Percentiles rank a stretch among this genome's conserved stretches.
phyloP scores from a whole-genome alignment of 2,797 vertebrate genomes.

The Dermochelys coriacea region DNA sequence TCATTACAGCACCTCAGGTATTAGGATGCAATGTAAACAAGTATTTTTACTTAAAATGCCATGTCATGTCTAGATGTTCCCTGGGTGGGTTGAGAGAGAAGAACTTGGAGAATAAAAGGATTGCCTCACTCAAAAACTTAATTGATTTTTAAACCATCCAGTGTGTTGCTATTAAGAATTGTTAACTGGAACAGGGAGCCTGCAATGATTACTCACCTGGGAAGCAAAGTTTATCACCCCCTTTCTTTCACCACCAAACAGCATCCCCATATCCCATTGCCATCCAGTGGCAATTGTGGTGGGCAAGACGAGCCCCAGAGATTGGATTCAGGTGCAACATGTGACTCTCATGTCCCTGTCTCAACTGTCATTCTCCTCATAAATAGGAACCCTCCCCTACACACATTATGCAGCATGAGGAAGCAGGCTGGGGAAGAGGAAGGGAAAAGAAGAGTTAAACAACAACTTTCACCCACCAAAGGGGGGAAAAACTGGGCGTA shows the following conservation, averaged over 20 bases:
- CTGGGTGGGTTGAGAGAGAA: neutral
- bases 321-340: no score
- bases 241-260: neutral
- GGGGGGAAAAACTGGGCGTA: neutral
- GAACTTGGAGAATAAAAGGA: neutral
- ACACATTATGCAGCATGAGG: neutral
- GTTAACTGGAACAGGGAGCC: neutral
- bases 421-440: neutral
- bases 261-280: neutral
- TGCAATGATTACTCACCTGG: no score
- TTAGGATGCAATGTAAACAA: neutral
- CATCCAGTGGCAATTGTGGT: neutral
- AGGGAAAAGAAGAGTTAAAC: neutral
- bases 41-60: neutral
- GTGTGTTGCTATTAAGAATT: neutral
- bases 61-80: neutral
- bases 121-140: rapidly evolving
- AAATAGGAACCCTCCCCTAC: no score
- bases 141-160: neutral
- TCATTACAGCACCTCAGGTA: slow-evolving; percentile 89
- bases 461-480: neutral
- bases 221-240: neutral
- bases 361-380: no score
- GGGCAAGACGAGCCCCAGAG: neutral
- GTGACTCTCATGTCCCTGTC: neutral